Base-by-base conservation (phyloP, 2,113 vertebrate genomes). In the Stictonetta naevosa region DNA sequence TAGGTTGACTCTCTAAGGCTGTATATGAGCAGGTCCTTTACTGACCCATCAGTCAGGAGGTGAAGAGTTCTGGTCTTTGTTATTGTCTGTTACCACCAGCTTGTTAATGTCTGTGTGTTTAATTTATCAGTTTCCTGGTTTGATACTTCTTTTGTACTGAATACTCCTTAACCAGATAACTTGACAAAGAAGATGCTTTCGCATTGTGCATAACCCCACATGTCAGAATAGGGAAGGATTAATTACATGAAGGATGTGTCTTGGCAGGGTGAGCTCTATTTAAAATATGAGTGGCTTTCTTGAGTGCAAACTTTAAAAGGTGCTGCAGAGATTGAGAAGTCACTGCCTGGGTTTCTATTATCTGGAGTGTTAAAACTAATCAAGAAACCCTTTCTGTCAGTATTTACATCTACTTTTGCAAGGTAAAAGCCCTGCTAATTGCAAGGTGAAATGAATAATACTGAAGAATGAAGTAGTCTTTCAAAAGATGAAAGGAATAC, bases 121-220 rank as follows among this genome's bases (percentile, higher is more conserved):
- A 59, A 76, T 86, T 86, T 74, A 40, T 68, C 36, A 12, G 14
- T 74, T 74, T 53, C 67, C 46, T 62, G 62, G 34, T 62, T 67
- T 73, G 34, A 56, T 86, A 33, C 17, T 90, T 42, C 23, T 72
- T 60, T 55, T 22, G 6, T 62, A 42, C 8, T 20, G 34, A 69
- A 23, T 74, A n/a, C 20, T 58, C 25, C 23, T 79, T 69, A 78
- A 25, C 34, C 10, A 22, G 44, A 3, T 50, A 72, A 67, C 31
- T 82, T 33, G 31, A 31, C 82, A 53, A 55, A 46, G 53, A 55
- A 58, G n/a, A 8, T 80, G 34, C 55, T 69, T 18, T 69, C 58
- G 13, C 13, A 11, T 34, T 68, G 33, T 59, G 8, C 0, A 0
- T 50, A 16, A 62, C 5, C n/a, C 28, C 29, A 8, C 1, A 0